Conservation (phyloP, 2,888 invertebrate genomes). For the Calameuta pallipes region DNA sequence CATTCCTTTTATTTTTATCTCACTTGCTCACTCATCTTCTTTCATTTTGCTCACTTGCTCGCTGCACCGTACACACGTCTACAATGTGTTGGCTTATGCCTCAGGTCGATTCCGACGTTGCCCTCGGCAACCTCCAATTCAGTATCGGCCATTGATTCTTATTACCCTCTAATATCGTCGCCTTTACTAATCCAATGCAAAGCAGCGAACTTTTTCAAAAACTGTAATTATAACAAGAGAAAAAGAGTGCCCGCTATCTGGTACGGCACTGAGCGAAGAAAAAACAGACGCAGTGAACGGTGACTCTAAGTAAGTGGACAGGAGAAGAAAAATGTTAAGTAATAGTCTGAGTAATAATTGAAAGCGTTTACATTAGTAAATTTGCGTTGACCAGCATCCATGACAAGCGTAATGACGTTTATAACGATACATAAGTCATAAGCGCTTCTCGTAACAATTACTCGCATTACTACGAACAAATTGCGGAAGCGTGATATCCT, state of each 20-base stretch:
- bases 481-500: background rate
- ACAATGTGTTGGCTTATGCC: background rate
- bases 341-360: background rate
- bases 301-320: background rate
- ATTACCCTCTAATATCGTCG: background rate
- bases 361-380: background rate
- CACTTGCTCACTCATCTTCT: background rate
- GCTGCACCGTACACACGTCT: background rate
- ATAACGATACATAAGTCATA: background rate
- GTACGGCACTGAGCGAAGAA: background rate
- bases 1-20: background rate
- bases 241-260: background rate
- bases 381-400: background rate
- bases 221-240: background rate
- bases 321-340: background rate
- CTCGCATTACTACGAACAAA: background rate
- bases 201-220: background rate
- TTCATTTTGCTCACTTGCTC: background rate
- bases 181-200: background rate
- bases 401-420: background rate
- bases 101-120: background rate
- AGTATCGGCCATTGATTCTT: background rate
- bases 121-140: background rate
- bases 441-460: background rate
- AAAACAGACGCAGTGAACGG: background rate